These are phyloP conservation scores for Alethe castanea DNA, from an alignment of 2,113 vertebrate genomes.

Conservation along the genomic window DNA sequence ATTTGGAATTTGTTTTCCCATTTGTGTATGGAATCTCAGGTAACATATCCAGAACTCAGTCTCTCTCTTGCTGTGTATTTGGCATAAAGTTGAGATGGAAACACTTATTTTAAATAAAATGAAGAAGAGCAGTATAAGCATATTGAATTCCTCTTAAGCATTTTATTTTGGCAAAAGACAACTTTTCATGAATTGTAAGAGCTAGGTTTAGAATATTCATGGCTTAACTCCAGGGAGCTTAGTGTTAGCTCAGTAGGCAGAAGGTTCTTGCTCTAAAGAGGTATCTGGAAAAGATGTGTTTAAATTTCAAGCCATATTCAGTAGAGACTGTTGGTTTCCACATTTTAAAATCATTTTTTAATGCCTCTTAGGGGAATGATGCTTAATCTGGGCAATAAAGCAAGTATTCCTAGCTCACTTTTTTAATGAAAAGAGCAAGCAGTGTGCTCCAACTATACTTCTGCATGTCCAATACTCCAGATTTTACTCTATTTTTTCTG, in stretches of 20 bases:
- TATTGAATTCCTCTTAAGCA: slow-evolving; percentile 10
- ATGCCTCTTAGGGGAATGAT: slow-evolving; percentile 13
- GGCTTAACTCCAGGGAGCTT: slow-evolving; percentile 52
- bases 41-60: neutral
- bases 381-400: slow-evolving; percentile 1
- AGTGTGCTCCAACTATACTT: neutral
- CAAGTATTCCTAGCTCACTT: neutral
- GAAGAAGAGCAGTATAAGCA: neutral
- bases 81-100: neutral
- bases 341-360: slow-evolving; percentile 18
- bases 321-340: slow-evolving; percentile 17
- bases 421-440: neutral
- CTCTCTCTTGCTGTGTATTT: neutral
- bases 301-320: slow-evolving; percentile 52
- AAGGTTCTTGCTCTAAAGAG: slow-evolving; percentile 39
- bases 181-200: slow-evolving; percentile 14
- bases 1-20: neutral
- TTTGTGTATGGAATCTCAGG: neutral
- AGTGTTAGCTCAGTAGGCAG: slow-evolving; percentile 58
- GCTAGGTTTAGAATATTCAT: slow-evolving; percentile 61
- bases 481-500: neutral
- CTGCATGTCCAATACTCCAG: neutral
- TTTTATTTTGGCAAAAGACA: slow-evolving; percentile 52
- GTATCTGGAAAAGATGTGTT: slow-evolving; percentile 36
- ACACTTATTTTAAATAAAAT: neutral